Base-by-base conservation (phyloP, 2,113 vertebrate species). In the Ornithorhynchus anatinus region DNA sequence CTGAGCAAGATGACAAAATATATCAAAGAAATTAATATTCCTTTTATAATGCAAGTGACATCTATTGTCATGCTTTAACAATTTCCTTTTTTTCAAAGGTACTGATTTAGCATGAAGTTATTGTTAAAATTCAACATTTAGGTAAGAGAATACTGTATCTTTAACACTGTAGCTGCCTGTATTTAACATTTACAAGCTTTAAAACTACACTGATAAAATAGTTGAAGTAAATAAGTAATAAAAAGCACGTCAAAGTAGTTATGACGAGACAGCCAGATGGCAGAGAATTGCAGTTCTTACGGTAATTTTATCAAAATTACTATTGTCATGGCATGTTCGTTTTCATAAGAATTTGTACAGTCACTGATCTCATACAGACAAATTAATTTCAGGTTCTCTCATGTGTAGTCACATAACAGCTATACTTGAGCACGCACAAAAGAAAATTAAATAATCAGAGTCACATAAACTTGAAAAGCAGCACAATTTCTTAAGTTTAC, bases 361-460 rank as follows among this genome's bases (percentile, higher is more conserved):
- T 93, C 92, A 93, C 88, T 93, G 92, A 92, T 94, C 92, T 89
- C 84, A 92, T 88, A 94, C 88, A 92, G 93, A 93, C 93, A 94
- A 93, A 94, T 94, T 94, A 94, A 94, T 94, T 94, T 94, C 92
- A 94, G 92, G 92, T 93, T 94, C 92, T 93, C 85, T 93, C 91
- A 89, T 92, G 89, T 92, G 92, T 92, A 92, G 91, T 93, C 89
- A 69, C 88, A 89, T 93, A 93, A 91, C 91, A 93, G 91, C 92
- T 90, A 91, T 90, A 92, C 91, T 94, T 92, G 91, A 94, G 86
- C 92, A 93, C 2, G 59, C 91, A 94, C 91, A 92, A 94, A 93
- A 87, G 92, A 91, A 94, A 94, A 94, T 94, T 93, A 94, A 94
- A 94, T 94, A 93, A 93, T 94, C 91, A 92, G 81, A 92, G 91